Evolutionary conservation across 2,797 vertebrate species (phyloP).

Genomic region (Chelonia mydas): DNA sequence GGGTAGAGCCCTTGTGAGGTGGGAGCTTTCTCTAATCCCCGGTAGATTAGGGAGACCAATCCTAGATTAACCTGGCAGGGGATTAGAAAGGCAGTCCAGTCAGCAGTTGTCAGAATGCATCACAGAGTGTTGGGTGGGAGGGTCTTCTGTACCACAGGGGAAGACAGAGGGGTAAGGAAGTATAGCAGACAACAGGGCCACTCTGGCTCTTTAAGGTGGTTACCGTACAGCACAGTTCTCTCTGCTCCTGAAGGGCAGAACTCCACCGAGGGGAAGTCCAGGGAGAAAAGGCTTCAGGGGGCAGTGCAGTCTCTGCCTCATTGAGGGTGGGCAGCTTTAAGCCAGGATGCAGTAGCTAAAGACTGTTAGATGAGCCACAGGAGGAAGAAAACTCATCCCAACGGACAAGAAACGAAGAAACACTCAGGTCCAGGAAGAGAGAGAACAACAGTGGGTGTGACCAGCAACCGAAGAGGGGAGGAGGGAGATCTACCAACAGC

Average conservation of each 20-base stretch:
- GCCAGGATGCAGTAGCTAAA: not conserved
- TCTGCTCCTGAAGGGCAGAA: not conserved
- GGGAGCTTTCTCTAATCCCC: conserved; percentile 59
- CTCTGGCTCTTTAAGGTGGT: not conserved
- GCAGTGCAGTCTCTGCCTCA: not conserved
- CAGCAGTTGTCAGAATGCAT: not conserved
- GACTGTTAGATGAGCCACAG: not conserved
- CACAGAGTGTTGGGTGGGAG: accelerated
- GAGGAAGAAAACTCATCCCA: not conserved
- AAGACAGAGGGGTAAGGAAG: not conserved
- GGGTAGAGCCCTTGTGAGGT: not conserved
- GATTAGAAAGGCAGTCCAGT: conserved; percentile 52
- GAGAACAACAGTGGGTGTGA: not conserved
- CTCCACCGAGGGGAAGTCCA: not conserved
- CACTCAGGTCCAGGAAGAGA: not conserved
- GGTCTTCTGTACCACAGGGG: not conserved
- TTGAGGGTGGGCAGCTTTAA: not conserved
- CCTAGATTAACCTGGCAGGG: conserved; percentile 68
- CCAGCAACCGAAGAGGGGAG: not conserved
- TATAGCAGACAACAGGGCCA: not conserved
- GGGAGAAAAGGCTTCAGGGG: not conserved
- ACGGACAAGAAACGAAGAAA: not conserved
- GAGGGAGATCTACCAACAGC: not conserved
- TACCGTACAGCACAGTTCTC: not conserved
- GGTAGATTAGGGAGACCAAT: conserved; percentile 55